Evolutionary conservation across 2,797 vertebrate species (phyloP), one percentile per base, ranked within the genome.

Genomic region (Cyprinodon diabolis): DNA sequence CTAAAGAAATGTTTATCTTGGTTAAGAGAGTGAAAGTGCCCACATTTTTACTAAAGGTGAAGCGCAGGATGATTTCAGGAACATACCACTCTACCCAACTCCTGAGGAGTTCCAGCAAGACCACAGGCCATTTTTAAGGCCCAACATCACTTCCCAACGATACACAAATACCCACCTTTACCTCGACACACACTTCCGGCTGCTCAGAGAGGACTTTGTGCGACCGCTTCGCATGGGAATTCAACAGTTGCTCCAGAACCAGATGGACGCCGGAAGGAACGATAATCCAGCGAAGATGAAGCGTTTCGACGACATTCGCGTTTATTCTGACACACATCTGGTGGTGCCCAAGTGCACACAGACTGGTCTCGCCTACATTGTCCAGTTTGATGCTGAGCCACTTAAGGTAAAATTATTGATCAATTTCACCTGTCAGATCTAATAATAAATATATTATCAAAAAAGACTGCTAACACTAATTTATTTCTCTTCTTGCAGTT

Each of bases 201-300:
- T 99, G 72, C 90, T 99, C 76, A 93, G 97, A 80, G 97, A 99
- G 90, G 97, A 98, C 84, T 99, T 98, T 88, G 95, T 99, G 56
- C 92, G 96, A 69, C 97, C 96, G 1, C 92, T 99, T n/a, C 95
- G 97, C 13, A 96, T 98, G 68, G 97, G 97, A 11, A 96, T 99
- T 87, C 90, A 91, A 72, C 90, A 97, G 15, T 75, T 98, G 74
- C 91, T 97, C 35, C 88, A 74, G 66, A 92, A 78, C 75, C 92
- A 95, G 55, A 77, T 56, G 48, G 72, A 90, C 7, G 71, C 49
- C 54, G 86, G 78, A 15, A 11, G 49, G 21, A 91, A 82, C 13
- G 90, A 87, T 43, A 78, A 81, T 7, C 73, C 68, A 4, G 76
- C 95, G 76, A 96, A 83, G 80, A 95, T 77, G 52, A 95, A 85